These are phyloP conservation scores for Nesidiocoris tenuis DNA, from an alignment of 2,888 invertebrate species.

Conservation along the genomic window DNA sequence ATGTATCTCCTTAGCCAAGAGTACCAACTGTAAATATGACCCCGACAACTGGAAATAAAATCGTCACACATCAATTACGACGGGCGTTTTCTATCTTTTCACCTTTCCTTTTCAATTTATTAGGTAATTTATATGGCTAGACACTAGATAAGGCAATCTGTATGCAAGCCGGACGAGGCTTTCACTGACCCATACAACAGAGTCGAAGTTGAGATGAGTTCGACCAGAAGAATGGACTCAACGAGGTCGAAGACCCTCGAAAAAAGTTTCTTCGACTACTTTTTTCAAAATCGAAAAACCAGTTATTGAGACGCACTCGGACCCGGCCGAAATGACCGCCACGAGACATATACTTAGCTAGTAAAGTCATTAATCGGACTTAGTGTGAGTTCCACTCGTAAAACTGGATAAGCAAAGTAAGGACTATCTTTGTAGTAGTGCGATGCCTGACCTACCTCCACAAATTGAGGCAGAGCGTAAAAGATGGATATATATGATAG, in stretches of 20 bases:
- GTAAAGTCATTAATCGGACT: no score
- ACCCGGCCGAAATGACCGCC: background rate
- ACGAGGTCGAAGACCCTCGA: slow-evolving; percentile 23
- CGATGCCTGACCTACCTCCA: slow-evolving; percentile 38
- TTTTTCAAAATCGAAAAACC: background rate
- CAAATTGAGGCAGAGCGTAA: no score
- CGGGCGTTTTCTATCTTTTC: background rate
- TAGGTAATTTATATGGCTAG: background rate
- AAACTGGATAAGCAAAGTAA: background rate
- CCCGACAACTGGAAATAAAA: no score
- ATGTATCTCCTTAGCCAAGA: no score
- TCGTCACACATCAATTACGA: background rate
- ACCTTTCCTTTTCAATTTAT: background rate
- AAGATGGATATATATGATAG: no score
- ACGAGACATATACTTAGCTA: no score
- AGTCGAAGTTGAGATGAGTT: slow-evolving; percentile 2
- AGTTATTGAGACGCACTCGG: background rate
- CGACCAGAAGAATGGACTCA: background rate
- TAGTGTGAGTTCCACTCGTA: background rate
- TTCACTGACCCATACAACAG: slow-evolving; percentile 32
- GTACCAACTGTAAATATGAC: no score
- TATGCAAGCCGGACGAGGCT: slow-evolving; percentile 2
- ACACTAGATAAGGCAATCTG: background rate
- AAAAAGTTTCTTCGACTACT: background rate
- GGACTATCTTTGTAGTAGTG: background rate